phyloP scores from a whole-genome alignment of 2,113 vertebrate genomes.

The Porphyrio hochstetteri region DNA sequence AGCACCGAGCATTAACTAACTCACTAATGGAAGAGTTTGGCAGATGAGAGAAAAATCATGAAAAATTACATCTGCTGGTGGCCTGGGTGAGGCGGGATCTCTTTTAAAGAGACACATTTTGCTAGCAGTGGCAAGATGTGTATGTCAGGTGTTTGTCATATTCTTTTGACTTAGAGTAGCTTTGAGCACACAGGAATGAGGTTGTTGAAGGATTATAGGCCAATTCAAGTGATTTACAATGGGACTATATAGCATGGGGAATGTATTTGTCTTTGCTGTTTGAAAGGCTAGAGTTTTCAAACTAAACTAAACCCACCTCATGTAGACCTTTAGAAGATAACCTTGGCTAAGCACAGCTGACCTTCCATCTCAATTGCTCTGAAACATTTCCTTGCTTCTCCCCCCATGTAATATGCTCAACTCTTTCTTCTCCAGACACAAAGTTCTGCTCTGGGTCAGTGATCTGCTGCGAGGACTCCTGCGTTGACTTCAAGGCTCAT shows the following conservation, averaged over 20 bases:
- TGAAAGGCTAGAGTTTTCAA: neutral
- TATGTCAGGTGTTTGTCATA: neutral
- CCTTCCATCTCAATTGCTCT: neutral
- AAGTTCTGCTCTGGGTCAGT: slow-evolving; percentile 6
- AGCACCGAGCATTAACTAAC: neutral
- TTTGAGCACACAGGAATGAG: neutral
- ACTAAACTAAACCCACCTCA: neutral
- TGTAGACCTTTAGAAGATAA: neutral
- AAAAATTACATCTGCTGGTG: neutral
- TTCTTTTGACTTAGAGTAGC: neutral
- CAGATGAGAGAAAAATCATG: neutral
- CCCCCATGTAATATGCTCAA: neutral
- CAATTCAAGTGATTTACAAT: neutral
- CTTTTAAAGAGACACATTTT: neutral
- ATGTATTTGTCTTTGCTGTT: neutral
- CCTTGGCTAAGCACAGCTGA: neutral
- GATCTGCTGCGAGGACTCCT: slow-evolving; percentile 42
- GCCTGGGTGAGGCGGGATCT: neutral
- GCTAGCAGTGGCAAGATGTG: neutral
- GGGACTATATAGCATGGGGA: neutral
- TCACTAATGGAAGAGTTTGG: neutral
- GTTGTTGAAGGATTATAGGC: neutral
- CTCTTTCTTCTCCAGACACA: neutral
- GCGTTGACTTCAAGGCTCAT: slow-evolving; percentile 38
- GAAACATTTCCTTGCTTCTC: neutral